phyloP scores from a whole-genome alignment of 2,113 vertebrate genomes.

The Megaptera novaeangliae region DNA sequence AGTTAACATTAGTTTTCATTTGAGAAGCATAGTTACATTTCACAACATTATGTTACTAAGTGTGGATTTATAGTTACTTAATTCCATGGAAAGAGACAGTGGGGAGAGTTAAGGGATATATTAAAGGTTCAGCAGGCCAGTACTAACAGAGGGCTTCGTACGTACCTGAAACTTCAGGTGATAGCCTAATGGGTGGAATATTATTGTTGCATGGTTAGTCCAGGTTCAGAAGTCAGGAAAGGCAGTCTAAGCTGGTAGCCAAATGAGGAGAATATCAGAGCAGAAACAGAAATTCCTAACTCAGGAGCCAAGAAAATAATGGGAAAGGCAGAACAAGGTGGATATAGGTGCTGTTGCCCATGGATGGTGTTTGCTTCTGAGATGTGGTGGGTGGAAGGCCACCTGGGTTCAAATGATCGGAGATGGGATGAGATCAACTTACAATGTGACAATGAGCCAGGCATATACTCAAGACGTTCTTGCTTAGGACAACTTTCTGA shows the following conservation, averaged over 20 bases:
- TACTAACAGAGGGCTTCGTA: neutral
- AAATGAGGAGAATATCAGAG: neutral
- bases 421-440: neutral
- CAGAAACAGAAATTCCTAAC: neutral
- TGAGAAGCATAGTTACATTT: neutral
- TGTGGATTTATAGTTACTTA: neutral
- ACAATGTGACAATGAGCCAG: neutral
- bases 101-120: neutral
- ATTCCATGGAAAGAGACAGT: neutral
- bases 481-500: neutral
- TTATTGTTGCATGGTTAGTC: neutral
- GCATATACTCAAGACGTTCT: neutral
- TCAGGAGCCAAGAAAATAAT: neutral
- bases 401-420: neutral
- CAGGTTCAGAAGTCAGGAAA: neutral
- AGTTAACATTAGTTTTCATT: neutral
- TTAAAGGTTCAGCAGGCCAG: neutral
- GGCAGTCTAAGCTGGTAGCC: neutral
- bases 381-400: neutral
- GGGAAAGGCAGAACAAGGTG: neutral
- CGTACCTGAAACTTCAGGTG: neutral
- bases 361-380: neutral
- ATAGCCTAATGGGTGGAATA: neutral
- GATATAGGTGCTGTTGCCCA: accelerated
- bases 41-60: neutral